Conservation (phyloP, 2,888 invertebrate genomes). For the Trachelus stipa region DNA sequence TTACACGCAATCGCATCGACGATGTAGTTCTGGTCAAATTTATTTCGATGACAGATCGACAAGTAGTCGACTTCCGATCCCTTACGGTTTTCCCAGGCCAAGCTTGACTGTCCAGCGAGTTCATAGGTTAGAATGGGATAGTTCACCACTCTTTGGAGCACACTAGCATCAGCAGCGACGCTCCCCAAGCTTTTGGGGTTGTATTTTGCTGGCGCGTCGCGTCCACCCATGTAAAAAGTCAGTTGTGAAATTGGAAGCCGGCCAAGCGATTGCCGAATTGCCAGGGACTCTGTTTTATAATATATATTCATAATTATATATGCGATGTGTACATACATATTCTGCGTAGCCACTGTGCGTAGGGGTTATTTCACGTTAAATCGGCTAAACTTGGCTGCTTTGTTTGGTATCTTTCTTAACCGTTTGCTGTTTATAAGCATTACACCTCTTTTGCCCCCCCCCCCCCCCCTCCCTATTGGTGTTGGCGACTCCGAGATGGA, state of each 20-base stretch:
- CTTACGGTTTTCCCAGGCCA: slow-evolving; percentile 12
- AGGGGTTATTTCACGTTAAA: no score
- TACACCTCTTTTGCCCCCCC: no score
- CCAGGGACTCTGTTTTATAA: slow-evolving; percentile 29
- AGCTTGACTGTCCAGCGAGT: slow-evolving; percentile 9
- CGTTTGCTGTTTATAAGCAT: no score
- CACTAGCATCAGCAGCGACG: not conserved
- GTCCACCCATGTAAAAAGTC: slow-evolving; percentile 49
- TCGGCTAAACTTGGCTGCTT: no score
- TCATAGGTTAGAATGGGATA: not conserved
- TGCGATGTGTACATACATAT: not conserved
- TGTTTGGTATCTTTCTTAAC: no score
- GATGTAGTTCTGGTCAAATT: slow-evolving; percentile 15
- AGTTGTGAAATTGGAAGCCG: slow-evolving; percentile 56
- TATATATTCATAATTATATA: not conserved
- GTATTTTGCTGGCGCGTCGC: slow-evolving; percentile 51
- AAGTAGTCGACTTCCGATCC: slow-evolving; percentile 19
- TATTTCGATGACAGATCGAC: slow-evolving; percentile 35
- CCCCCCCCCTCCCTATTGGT: no score
- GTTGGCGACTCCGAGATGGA: no score
- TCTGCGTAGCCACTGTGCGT: no score
- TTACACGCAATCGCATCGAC: no score
- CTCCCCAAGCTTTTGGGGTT: not conserved
- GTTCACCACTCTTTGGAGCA: not conserved
- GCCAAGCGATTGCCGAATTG: slow-evolving; percentile 62